Conservation (phyloP, 2,888 invertebrate species). For the Ectobius pallidus region DNA sequence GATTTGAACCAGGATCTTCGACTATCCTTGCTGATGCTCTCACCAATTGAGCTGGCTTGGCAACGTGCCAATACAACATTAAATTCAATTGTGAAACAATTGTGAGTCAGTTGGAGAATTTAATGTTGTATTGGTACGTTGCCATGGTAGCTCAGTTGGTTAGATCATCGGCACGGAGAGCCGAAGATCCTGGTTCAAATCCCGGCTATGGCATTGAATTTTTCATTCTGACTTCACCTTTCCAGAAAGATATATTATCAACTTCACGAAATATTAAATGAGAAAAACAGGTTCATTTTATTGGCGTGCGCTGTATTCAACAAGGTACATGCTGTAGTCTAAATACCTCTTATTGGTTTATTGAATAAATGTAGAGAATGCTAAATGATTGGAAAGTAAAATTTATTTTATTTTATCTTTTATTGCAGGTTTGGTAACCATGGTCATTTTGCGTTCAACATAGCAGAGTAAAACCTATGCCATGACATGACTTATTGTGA, state of each 20-base stretch:
- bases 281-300: no score
- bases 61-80: not conserved
- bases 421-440: conserved; percentile 68
- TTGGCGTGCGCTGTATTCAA: not conserved
- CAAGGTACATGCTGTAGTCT: not conserved
- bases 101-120: no score
- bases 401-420: conserved; percentile 47
- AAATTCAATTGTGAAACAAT: not conserved
- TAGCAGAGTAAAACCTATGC: not conserved
- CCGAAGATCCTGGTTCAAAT: no score
- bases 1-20: no score
- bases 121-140: no score
- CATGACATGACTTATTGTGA: not conserved
- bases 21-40: no score
- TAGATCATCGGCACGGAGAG: no score
- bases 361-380: not conserved
- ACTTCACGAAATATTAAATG: no score
- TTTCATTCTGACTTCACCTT: no score
- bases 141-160: no score
- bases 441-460: conserved; percentile 59
- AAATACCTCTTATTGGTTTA: not conserved
- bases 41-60: not conserved
- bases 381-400: not conserved
- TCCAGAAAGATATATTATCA: no score
- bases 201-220: no score